Percentiles rank a stretch among this genome's conserved stretches.
These are phyloP conservation scores for Dyspetes luteomarginatus DNA, from an alignment of 2,888 invertebrate genomes.

Conservation along the genomic window DNA sequence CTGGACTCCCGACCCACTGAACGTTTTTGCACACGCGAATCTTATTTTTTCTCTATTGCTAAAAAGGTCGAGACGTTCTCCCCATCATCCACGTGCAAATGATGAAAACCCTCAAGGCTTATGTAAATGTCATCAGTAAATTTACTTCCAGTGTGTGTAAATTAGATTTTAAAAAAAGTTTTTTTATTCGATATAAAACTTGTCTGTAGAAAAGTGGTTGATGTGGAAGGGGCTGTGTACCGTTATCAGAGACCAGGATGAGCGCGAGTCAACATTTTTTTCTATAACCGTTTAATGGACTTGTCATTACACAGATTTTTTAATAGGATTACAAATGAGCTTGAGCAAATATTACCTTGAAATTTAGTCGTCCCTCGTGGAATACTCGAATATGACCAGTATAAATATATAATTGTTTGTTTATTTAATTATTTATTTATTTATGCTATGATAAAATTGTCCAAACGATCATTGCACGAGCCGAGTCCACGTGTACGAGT, in stretches of 20 bases:
- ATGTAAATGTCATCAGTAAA: too few species aligned
- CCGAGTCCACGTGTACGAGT: background rate
- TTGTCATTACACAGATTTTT: background rate
- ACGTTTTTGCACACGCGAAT: background rate
- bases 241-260: conserved; percentile 74
- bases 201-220: background rate
- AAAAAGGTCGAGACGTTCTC: conserved; percentile 42
- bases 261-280: conserved; percentile 66
- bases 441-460: conserved; percentile 3
- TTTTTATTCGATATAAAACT: too few species aligned
- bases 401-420: background rate
- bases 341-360: too few species aligned
- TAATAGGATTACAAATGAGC: background rate
- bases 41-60: background rate
- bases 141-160: too few species aligned
- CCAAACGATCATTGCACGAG: conserved; percentile 12
- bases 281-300: background rate
- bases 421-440: conserved; percentile 1
- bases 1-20: background rate
- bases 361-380: too few species aligned
- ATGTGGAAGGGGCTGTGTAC: conserved; percentile 72
- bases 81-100: background rate
- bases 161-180: too few species aligned
- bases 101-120: background rate
- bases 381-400: background rate